Evolutionary conservation across 2,888 invertebrate species (phyloP).

Genomic region (Metellina segmentata): DNA sequence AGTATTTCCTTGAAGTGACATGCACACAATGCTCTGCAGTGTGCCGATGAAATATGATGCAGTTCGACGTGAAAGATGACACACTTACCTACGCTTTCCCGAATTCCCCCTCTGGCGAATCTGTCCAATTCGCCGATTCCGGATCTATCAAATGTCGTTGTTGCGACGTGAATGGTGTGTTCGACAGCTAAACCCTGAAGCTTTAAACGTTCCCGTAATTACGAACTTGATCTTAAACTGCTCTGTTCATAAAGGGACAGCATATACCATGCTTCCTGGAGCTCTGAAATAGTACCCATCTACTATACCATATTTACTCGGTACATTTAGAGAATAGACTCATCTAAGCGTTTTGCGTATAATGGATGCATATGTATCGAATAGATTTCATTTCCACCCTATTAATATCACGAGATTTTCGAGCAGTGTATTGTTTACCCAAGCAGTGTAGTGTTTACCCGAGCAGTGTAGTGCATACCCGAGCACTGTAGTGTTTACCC

Average conservation of each 20-base stretch:
- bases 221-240: not conserved
- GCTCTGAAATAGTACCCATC: not conserved
- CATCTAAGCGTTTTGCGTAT: no score
- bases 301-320: no score
- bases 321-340: no score
- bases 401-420: no score
- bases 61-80: not conserved
- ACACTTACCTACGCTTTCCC: not conserved
- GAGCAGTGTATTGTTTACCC: no score
- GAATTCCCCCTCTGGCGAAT: not conserved
- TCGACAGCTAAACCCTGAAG: not conserved
- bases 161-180: not conserved
- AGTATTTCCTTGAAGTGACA: not conserved
- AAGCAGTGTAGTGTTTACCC: no score
- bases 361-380: no score
- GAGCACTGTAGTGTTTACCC: no score
- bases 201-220: not conserved
- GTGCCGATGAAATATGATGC: not conserved
- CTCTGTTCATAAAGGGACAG: not conserved
- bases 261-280: not conserved
- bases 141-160: not conserved
- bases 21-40: not conserved
- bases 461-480: no score
- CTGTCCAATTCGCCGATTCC: not conserved
- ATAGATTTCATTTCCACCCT: no score